Percentiles rank a stretch among this genome's conserved stretches.
Conservation (phyloP, 1,140 invertebrate genomes). For the Vollenhovia emeryi region DNA sequence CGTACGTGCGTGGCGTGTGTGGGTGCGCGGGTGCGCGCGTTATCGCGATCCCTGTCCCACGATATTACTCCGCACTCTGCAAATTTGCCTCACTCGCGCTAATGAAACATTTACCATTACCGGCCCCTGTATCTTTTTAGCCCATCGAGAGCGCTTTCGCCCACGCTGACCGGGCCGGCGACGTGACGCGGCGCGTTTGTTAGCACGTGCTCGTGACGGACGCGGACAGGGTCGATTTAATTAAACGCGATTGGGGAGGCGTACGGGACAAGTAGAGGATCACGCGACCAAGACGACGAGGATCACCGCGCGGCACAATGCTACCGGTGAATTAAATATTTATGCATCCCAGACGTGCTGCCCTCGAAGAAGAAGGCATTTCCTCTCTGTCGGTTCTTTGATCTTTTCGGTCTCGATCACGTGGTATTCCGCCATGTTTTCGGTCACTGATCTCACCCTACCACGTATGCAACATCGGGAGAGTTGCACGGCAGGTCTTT, state of each 20-base stretch:
- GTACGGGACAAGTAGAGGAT: conserved; percentile 16
- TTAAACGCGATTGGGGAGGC: conserved; percentile 69
- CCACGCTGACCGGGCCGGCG: background rate
- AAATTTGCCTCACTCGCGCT: conserved; percentile 32
- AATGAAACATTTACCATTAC: conserved; percentile 58
- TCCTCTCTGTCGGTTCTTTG: too few relatives aligned
- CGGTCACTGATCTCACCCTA: too few relatives aligned
- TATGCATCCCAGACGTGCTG: too few relatives aligned
- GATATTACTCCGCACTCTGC: conserved; percentile 45
- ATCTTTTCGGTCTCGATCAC: too few relatives aligned
- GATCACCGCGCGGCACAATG: background rate
- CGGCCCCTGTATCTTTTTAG: conserved; percentile 60
- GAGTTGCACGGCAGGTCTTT: too few relatives aligned
- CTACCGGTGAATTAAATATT: conserved; percentile 15
- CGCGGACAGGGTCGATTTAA: conserved; percentile 71
- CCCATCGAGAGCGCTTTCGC: conserved; percentile 20
- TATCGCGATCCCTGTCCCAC: conserved; percentile 19
- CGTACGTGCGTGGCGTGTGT: too few relatives aligned
- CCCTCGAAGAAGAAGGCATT: too few relatives aligned
- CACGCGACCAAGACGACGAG: background rate
- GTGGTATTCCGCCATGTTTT: too few relatives aligned
- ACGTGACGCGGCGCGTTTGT: conserved; percentile 38
- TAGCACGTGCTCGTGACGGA: conserved; percentile 65
- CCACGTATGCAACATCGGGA: too few relatives aligned
- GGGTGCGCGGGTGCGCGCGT: background rate